Percentiles rank a stretch among this genome's conserved stretches.
Conservation (phyloP, 2,888 invertebrate genomes). For the Scaeva pyrastri region DNA sequence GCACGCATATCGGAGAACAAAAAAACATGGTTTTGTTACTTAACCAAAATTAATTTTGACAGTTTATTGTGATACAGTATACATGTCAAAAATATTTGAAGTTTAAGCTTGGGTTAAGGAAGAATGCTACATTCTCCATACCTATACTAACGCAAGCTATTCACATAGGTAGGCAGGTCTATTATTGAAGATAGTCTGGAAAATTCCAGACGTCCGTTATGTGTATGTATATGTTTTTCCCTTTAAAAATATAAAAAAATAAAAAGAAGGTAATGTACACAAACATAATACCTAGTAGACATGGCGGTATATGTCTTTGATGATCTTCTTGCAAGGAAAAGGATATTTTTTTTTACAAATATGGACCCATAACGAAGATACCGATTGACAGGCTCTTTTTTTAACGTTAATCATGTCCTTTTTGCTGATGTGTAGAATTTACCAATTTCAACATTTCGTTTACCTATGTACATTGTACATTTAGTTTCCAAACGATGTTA, state of each 20-base stretch:
- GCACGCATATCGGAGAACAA: background rate
- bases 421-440: no score
- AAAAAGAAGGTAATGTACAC: background rate
- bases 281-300: background rate
- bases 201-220: background rate
- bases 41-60: background rate
- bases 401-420: conserved; percentile 25
- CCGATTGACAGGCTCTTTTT: conserved; percentile 34
- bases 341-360: conserved; percentile 44
- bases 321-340: conserved; percentile 34
- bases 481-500: no score
- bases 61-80: background rate
- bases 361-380: background rate
- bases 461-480: no score
- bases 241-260: background rate
- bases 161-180: background rate
- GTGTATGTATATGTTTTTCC: background rate
- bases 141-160: no score
- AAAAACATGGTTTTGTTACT: background rate
- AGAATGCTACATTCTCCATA: no score
- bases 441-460: conserved; percentile 51
- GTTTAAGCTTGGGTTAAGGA: no score
- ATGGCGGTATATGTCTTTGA: conserved; percentile 30
- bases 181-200: background rate
- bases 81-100: background rate